Conservation (phyloP, 2,797 vertebrate genomes). For the Natrix natrix region DNA sequence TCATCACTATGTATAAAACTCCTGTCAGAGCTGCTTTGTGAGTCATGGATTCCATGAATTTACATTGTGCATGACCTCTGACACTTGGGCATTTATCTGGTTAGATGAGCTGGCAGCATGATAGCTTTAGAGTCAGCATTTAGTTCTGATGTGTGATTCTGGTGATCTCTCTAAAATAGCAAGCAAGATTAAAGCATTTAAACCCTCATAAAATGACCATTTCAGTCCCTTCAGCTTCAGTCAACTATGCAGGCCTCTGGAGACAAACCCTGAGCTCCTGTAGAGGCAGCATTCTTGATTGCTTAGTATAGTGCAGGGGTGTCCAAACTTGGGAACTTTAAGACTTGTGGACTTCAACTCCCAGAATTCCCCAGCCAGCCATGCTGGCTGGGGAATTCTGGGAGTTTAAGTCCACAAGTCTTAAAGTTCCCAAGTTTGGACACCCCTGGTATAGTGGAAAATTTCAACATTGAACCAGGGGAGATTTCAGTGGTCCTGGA, state of each 20-base stretch:
- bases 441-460: not conserved
- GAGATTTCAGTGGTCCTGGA: not conserved
- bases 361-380: too few relatives aligned
- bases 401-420: too few relatives aligned
- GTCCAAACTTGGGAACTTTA: too few relatives aligned
- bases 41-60: conserved; percentile 43
- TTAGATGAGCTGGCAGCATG: conserved; percentile 28
- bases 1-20: conserved; percentile 41
- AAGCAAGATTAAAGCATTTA: conserved; percentile 1
- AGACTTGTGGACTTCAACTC: too few relatives aligned
- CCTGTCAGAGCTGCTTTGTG: conserved; percentile 50
- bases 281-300: not conserved
- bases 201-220: not conserved
- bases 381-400: too few relatives aligned
- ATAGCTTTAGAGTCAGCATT: conserved; percentile 25
- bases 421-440: too few relatives aligned
- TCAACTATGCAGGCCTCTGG: not conserved
- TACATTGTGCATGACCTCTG: conserved; percentile 54
- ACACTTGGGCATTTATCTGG: conserved; percentile 27
- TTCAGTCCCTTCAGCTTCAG: not conserved
- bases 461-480: not conserved
- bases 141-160: conserved; percentile 36
- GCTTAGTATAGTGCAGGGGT: not conserved
- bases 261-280: not conserved
- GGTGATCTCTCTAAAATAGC: conserved; percentile 3